Base-by-base conservation (phyloP, 2,797 vertebrate genomes). In the Alosa sapidissima region DNA sequence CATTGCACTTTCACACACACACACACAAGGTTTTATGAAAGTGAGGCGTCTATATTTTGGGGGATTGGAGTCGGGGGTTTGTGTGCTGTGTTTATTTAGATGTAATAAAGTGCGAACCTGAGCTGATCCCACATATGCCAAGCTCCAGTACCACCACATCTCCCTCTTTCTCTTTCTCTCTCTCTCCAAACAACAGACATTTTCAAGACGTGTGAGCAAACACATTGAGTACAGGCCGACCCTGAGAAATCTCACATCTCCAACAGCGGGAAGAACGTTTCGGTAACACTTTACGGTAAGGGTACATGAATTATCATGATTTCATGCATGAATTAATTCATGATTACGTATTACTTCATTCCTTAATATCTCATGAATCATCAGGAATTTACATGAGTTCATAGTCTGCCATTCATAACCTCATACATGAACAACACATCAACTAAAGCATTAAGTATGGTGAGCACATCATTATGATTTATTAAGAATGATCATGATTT, bases 1-100 rank as follows among this genome's bases (percentile, higher is more conserved):
- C 62, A 68, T 68, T 28, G 24, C 62, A 65, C 3, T 72, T 5
- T 65, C n/a, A 58, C 55, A 58, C 55, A 58, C 16, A 58, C 60
- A 65, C n/a, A 65, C n/a, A 28, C 8, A 65, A 28, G 60, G 41
- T 78, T 75, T 75, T 75, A 75, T 75, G 33, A 75, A 68, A 68
- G 9, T 36, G 10, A 24, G 2, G 9, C 5, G 28, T 36, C 28
- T 72, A 3, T 75, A 47, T 45, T 78, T 47, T 47, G 45, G 2
- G 6, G 16, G 16, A 2, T 78, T 41, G 8, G 36, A 55, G 54
- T 55, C 0, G 54, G 54, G 54, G 1, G 54, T 55, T 2, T 55
- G 54, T 55, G 54, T 55, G 4, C 21, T 36, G 36, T 47, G 41
- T 78, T 45, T 78, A 78, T 78, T 78, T 36, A 78, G 72, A 78